These are phyloP conservation scores for Vicugna pacos DNA, from an alignment of 2,113 vertebrate species.

Conservation along the genomic window DNA sequence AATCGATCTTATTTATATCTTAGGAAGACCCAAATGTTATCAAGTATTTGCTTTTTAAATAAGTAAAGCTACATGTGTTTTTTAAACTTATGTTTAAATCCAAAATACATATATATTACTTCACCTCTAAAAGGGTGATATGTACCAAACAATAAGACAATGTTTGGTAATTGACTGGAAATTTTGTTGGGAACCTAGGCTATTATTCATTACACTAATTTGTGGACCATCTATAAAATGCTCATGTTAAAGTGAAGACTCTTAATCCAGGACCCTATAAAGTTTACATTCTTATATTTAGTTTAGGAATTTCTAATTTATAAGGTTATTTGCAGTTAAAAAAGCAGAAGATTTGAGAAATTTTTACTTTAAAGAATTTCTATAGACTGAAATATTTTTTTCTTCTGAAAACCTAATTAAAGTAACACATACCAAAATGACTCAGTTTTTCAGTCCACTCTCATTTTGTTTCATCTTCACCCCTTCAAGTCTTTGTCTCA, in stretches of 20 bases:
- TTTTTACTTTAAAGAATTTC: conserved; percentile 21
- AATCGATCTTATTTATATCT: background rate
- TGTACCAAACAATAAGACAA: background rate
- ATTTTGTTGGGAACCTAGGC: background rate
- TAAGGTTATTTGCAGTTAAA: background rate
- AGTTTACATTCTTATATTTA: background rate
- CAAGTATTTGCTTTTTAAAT: background rate
- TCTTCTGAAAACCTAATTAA: background rate
- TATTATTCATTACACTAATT: background rate
- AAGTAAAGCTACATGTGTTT: background rate
- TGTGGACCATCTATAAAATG: background rate
- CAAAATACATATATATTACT: background rate
- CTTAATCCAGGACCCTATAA: background rate
- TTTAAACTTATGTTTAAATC: background rate
- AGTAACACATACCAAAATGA: background rate
- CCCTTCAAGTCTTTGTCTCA: background rate
- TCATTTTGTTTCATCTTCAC: background rate
- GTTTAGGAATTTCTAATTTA: background rate
- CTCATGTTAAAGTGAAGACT: background rate
- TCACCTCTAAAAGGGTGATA: background rate
- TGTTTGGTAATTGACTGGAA: conserved; percentile 18
- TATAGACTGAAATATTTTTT: background rate
- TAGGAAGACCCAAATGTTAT: background rate
- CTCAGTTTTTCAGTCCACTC: background rate
- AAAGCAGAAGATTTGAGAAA: background rate